Base-by-base conservation (phyloP, 2,797 vertebrate species). In the Apogon hyalosoma region DNA sequence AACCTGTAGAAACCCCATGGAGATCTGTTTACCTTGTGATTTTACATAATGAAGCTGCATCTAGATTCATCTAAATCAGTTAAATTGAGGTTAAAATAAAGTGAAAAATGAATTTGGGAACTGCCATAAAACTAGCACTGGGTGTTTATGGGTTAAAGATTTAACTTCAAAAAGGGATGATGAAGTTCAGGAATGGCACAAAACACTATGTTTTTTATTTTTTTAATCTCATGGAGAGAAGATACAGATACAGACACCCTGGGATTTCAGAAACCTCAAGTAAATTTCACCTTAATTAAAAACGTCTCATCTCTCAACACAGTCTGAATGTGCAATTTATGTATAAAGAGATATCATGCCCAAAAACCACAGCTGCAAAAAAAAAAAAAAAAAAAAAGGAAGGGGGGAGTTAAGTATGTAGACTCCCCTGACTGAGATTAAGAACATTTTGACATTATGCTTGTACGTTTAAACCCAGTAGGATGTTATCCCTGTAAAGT, bases 381-480 rank as follows among this genome's bases (percentile, higher is more conserved):
- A 33, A 24, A 24, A 24, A 2, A 24, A 24, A 24, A 24, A 2
- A 24, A 24, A 24, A 24, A 68, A 15, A 65, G 3, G 36, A 55
- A 68, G 8, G 4, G 2, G 31, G 31, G 31, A 1, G 45, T 24
- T 41, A 14, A 50, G 3, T 39, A 5, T 19, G 33, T 31, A 24
- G n/a, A 69, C 63, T 54, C n/a, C 24, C 48, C 36, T 54, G 9
- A 38, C 21, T 36, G 18, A 39, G 4, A 67, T 72, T 62, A 28
- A 61, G 36, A 13, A 0, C 28, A 55, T 61, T 69, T 61, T 64
- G 61, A 75, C 58, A 55, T 31, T 21, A 8, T 7, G 7, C 8
- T 48, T 8, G 28, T 69, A 31, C 63, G 50, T 33, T 51, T 38
- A 19, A 63, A 50, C 1, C 40, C 77, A 65, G 51, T 41, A 63